phyloP scores from a whole-genome alignment of 2,888 invertebrate genomes.

The Campopleginae sp. region DNA sequence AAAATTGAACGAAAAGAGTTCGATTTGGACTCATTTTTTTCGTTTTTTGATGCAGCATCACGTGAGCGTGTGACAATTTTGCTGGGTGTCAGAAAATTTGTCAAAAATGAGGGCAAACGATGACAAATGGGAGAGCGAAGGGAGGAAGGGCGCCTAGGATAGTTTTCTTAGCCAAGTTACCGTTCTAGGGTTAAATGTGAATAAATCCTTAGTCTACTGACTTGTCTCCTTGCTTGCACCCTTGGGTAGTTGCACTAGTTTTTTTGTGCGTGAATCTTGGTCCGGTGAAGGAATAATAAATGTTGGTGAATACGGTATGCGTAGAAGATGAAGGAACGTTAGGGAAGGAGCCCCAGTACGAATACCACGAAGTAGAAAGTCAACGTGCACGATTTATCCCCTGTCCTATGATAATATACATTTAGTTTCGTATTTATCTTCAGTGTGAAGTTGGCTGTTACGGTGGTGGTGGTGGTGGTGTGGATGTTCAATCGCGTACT shows the following conservation, averaged over 20 bases:
- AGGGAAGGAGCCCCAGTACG: background rate
- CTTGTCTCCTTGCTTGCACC: constrained; percentile 13
- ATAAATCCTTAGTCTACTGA: constrained; percentile 7
- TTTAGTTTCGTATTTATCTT: constrained; percentile 52
- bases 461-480: constrained; percentile 42
- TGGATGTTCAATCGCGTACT: constrained; percentile 35
- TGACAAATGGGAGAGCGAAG: no score
- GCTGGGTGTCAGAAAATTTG: no score
- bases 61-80: no score
- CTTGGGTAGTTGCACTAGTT: constrained; percentile 9
- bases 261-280: constrained; percentile 7
- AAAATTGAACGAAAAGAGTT: no score
- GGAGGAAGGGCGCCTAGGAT: no score
- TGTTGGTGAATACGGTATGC: constrained; percentile 15
- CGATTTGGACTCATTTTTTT: no score
- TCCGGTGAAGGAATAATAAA: constrained; percentile 13
- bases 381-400: constrained; percentile 22
- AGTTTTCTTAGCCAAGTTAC: no score
- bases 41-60: no score
- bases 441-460: constrained; percentile 46
- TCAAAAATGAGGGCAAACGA: no score
- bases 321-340: constrained; percentile 12
- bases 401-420: constrained; percentile 18
- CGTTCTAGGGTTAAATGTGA: no score
- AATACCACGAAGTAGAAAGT: constrained; percentile 38